A percentile compares a stretch with the other conserved stretches of the same genome.
phyloP scores from a whole-genome alignment of 2,888 invertebrate species.

The Ormyrus labotus region DNA sequence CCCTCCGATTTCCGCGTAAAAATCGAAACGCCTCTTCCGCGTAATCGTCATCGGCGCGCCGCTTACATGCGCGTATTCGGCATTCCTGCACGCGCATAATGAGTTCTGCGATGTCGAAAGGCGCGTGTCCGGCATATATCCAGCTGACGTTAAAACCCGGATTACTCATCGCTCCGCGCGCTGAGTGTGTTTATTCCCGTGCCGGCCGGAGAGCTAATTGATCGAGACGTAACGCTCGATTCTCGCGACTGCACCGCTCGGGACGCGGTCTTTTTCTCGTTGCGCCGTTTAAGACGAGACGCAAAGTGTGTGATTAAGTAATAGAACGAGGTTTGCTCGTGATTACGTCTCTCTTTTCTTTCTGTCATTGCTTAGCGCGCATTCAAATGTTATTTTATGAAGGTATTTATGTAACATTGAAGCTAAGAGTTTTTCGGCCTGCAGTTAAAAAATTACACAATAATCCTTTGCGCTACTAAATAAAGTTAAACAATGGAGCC shows the following conservation, averaged over 20 bases:
- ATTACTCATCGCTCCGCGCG: slow-evolving; percentile 44
- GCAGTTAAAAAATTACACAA: no score
- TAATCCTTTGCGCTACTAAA: neutral
- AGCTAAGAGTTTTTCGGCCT: neutral
- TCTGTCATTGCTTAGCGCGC: neutral
- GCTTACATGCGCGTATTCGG: neutral
- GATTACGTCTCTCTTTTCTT: no score
- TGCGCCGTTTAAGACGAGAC: neutral
- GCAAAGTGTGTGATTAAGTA: neutral
- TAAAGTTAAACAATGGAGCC: neutral
- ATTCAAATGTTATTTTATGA: neutral
- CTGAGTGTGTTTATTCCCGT: neutral
- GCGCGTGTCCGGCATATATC: slow-evolving; percentile 41
- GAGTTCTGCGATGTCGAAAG: slow-evolving; percentile 35
- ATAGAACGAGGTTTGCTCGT: no score
- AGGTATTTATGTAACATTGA: no score
- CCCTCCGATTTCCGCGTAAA: slow-evolving; percentile 7
- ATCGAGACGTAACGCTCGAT: neutral
- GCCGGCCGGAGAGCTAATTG: neutral
- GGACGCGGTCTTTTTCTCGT: no score
- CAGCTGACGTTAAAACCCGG: slow-evolving; percentile 40
- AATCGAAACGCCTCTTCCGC: slow-evolving; percentile 12
- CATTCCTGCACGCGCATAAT: slow-evolving; percentile 28
- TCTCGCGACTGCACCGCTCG: no score
- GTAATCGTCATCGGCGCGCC: neutral